A percentile compares a stretch with the other conserved stretches of the same genome.
These are phyloP conservation scores for Meda fulgida DNA, from an alignment of 2,797 vertebrate species.

Conservation along the genomic window DNA sequence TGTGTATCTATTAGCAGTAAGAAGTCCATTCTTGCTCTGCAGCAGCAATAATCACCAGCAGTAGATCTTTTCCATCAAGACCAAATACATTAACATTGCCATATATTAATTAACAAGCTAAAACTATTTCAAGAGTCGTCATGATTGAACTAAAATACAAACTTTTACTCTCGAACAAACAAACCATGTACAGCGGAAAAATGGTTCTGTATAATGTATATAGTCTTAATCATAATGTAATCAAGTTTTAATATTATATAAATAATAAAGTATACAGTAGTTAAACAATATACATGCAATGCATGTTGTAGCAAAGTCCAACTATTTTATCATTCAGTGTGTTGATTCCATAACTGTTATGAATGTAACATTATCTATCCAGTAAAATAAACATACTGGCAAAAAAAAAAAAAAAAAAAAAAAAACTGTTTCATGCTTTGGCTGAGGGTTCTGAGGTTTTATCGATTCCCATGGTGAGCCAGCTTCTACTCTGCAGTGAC, in stretches of 20 bases:
- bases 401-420: not conserved
- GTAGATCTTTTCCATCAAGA: not conserved
- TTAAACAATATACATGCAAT: too few relatives aligned
- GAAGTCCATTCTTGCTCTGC: too few relatives aligned
- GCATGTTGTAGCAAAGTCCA: not conserved
- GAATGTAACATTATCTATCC: not conserved
- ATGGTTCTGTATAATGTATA: not conserved
- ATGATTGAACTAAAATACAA: not conserved
- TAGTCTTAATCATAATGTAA: not conserved
- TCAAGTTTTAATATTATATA: not conserved
- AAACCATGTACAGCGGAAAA: not conserved
- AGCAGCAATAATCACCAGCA: too few relatives aligned
- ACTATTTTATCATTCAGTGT: not conserved
- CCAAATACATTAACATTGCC: not conserved
- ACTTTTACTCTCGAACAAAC: not conserved
- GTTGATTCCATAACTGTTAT: not conserved
- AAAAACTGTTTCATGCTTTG: not conserved
- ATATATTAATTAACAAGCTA: too few relatives aligned
- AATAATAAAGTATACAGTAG: too few relatives aligned
- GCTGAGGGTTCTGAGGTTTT: conserved; percentile 14
- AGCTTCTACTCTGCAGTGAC: conserved; percentile 48
- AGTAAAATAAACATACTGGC: not conserved
- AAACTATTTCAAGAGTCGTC: not conserved
- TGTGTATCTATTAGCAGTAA: not conserved
- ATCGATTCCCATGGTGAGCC: conserved; percentile 25